Conservation (phyloP, 1,140 invertebrate species). For the Leptinotarsa defecta region DNA sequence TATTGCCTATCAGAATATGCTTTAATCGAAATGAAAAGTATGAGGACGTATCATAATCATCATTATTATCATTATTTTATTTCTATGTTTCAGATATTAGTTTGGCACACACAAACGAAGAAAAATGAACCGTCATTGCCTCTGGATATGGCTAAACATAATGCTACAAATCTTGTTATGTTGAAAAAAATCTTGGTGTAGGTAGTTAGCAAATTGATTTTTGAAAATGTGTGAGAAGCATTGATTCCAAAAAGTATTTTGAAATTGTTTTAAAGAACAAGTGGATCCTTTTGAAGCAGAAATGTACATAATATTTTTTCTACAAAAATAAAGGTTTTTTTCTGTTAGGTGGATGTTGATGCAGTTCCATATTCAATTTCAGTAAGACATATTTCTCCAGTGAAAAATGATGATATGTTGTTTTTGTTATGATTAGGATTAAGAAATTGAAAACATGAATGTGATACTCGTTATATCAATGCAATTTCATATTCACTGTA, state of each 20-base stretch:
- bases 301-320: constrained; percentile 27
- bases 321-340: constrained; percentile 7
- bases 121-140: constrained; percentile 69
- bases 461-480: constrained; percentile 45
- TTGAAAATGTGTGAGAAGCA: too few relatives aligned
- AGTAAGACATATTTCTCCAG: constrained; percentile 8
- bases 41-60: too few relatives aligned
- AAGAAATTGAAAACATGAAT: constrained; percentile 31
- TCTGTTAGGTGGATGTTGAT: background rate
- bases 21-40: too few relatives aligned
- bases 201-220: constrained; percentile 36
- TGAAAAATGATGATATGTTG: too few relatives aligned
- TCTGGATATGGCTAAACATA: constrained; percentile 65
- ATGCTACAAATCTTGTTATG: constrained; percentile 66
- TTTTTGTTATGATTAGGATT: constrained; percentile 19
- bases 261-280: background rate
- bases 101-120: constrained; percentile 89
- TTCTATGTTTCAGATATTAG: constrained; percentile 67
- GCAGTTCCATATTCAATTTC: background rate
- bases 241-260: background rate
- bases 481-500: constrained; percentile 31
- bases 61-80: background rate
- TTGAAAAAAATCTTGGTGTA: constrained; percentile 60
- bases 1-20: too few relatives aligned
- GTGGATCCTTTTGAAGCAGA: background rate